Evolutionary conservation across 2,113 vertebrate genomes (phyloP).

Genomic region (Proterorhinus semilunaris): DNA sequence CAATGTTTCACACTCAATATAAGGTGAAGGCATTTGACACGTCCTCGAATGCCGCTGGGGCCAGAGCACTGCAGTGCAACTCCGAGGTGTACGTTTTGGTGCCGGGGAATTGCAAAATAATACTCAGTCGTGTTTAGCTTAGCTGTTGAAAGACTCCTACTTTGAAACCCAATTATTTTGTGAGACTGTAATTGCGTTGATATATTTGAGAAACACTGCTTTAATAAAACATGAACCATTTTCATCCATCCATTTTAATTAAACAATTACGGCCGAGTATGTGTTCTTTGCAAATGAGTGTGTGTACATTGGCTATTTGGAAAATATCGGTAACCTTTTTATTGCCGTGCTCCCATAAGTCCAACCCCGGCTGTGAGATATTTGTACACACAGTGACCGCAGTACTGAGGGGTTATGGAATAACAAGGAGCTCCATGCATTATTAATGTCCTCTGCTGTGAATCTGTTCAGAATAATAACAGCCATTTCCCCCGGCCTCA

Average conservation of each 20-base stretch:
- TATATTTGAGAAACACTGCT: not conserved
- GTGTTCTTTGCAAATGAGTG: slow-evolving; percentile 60
- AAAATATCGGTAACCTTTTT: slow-evolving; percentile 75
- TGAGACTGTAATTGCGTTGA: not conserved
- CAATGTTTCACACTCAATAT: too few relatives aligned
- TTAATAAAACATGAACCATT: slow-evolving; percentile 18
- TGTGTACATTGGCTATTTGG: slow-evolving; percentile 64
- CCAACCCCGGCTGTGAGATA: slow-evolving; percentile 85
- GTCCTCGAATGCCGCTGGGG: not conserved
- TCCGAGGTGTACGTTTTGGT: not conserved
- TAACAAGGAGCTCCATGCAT: slow-evolving; percentile 86
- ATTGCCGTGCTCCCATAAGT: slow-evolving; percentile 70
- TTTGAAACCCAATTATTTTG: not conserved
- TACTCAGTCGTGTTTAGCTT: not conserved
- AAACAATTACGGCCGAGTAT: slow-evolving; percentile 31
- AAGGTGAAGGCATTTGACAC: too few relatives aligned
- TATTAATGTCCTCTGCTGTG: slow-evolving; percentile 84
- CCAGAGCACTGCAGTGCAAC: not conserved
- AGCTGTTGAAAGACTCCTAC: not conserved
- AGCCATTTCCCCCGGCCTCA: slow-evolving; percentile 80
- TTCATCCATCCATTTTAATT: slow-evolving; percentile 56
- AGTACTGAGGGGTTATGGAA: slow-evolving; percentile 83
- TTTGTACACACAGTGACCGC: slow-evolving; percentile 90
- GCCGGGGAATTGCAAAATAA: not conserved
- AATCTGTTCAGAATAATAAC: slow-evolving; percentile 83